phyloP scores from a whole-genome alignment of 2,888 invertebrate genomes.

The Dyspetes luteomarginatus region DNA sequence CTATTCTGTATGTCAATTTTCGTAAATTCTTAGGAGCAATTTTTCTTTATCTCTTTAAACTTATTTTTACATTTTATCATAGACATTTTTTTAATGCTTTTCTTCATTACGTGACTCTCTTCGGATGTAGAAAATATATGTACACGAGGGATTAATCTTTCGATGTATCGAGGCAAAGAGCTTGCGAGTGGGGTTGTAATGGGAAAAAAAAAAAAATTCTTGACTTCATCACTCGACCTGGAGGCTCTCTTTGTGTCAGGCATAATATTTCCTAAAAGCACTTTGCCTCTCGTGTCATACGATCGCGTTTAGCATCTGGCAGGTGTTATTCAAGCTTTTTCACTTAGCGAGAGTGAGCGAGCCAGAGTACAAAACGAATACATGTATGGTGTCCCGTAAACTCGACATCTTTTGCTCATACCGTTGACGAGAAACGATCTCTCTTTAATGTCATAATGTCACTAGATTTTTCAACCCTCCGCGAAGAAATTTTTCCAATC shows the following conservation, averaged over 20 bases:
- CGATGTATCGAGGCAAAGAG: neutral
- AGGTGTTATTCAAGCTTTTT: constrained; percentile 26
- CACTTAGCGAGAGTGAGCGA: neutral
- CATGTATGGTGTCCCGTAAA: neutral
- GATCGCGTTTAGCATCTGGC: neutral
- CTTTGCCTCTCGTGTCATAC: constrained; percentile 3
- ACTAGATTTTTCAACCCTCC: neutral
- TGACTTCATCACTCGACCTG: constrained; percentile 16
- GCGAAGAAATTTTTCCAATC: neutral
- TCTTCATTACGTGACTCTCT: neutral
- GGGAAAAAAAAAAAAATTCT: neutral
- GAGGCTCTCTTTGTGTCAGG: neutral
- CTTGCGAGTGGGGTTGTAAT: neutral
- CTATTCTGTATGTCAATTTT: no score
- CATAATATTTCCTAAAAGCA: constrained; percentile 21
- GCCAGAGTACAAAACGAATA: neutral
- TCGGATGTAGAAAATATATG: neutral
- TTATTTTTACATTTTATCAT: neutral
- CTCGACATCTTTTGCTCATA: neutral
- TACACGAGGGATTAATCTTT: neutral
- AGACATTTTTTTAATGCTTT: neutral
- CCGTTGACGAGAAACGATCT: neutral
- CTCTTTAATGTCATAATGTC: neutral
- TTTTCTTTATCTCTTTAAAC: no score
- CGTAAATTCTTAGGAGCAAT: no score